phyloP scores from a whole-genome alignment of 2,888 invertebrate species.

The Netelia virgata region DNA sequence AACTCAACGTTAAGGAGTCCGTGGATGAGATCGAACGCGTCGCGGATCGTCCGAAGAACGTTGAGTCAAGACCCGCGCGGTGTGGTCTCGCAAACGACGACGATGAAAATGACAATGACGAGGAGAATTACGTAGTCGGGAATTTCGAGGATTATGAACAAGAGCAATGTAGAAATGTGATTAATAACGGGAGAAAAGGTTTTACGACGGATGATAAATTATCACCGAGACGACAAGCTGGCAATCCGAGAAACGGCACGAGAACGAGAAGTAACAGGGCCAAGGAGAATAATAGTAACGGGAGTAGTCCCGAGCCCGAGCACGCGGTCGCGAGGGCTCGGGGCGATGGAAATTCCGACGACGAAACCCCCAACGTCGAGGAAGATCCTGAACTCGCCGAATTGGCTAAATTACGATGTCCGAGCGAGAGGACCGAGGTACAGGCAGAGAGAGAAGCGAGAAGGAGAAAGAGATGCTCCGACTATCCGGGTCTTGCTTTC shows the following conservation, averaged over 20 bases:
- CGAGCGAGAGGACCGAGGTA: slow-evolving; percentile 95
- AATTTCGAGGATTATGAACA: slow-evolving; percentile 12
- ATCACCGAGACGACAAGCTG: slow-evolving; percentile 45
- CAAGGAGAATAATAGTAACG: slow-evolving; percentile 68
- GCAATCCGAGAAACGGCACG: slow-evolving; percentile 32
- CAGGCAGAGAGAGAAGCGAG: slow-evolving; percentile 93
- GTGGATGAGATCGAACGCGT: slow-evolving; percentile 73
- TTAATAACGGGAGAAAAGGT: slow-evolving; percentile 24
- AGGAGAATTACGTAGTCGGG: slow-evolving; percentile 7
- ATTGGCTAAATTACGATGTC: slow-evolving; percentile 93
- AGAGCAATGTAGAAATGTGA: slow-evolving; percentile 34
- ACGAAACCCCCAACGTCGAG: slow-evolving; percentile 85
- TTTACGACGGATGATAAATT: slow-evolving; percentile 46
- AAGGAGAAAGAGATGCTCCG: slow-evolving; percentile 92
- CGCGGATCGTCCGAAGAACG: slow-evolving; percentile 66
- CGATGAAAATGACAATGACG: slow-evolving; percentile 1
- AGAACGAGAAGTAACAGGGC: slow-evolving; percentile 38
- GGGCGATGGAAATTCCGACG: slow-evolving; percentile 83
- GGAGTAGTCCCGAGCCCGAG: slow-evolving; percentile 79
- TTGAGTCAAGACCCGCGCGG: slow-evolving; percentile 82
- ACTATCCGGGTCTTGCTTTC: slow-evolving; percentile 96
- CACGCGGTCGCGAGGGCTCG: slow-evolving; percentile 85
- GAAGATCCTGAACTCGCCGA: slow-evolving; percentile 93
- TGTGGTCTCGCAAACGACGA: slow-evolving; percentile 75
- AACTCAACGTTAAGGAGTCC: slow-evolving; percentile 69